Evolutionary conservation across 2,888 invertebrate genomes (phyloP), one percentile per base, ranked within the genome.

Genomic region (Keiferia lycopersicella): DNA sequence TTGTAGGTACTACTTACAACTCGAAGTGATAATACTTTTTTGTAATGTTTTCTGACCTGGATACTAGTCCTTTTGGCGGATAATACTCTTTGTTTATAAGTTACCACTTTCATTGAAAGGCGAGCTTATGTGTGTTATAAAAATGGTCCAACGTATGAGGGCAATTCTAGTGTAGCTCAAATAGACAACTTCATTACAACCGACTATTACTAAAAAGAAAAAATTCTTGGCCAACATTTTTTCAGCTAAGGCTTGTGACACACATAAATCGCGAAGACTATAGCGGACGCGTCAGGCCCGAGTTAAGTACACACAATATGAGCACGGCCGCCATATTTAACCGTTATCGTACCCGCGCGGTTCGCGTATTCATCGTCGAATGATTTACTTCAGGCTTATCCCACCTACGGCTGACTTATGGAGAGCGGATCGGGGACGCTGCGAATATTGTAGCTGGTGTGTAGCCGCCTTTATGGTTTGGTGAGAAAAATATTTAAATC

Each of bases 301-400:
- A 70, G 73, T 72, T 85, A 84, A 86, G 83, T 84, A 85, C 83
- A 82, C 76, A 80, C 79, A 80, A 82, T 85, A 83, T 82, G 83
- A 84, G 80, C 81, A 79, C 73, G 66, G 74, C 71, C 73, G 81
- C 84, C 84, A 88, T 91, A 91, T 89, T 88, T 89, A 90, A 88
- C 81, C 84, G 86, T 84, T 91, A 91, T 90, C 90, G 77, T 78
- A 73, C 77, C 75, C 74, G 75, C 78, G 76, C 77, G 75, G 84
- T 83, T 82, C 77, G 73, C 73, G 69, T 74, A 86, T 87, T 90
- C 88, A 87, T 85, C 82, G 86, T 76, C 67, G 77, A 76, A 86
- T 89, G 88, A 91, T 90, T 91, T 89, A 88, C 87, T 84, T 76
- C 77, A 79, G 71, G 88, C 83, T 87, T 88, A 88, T 88, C 88